A percentile compares a stretch with the other conserved stretches of the same genome.
phyloP scores from a whole-genome alignment of 1,140 invertebrate species.

The Ooceraea biroi region DNA sequence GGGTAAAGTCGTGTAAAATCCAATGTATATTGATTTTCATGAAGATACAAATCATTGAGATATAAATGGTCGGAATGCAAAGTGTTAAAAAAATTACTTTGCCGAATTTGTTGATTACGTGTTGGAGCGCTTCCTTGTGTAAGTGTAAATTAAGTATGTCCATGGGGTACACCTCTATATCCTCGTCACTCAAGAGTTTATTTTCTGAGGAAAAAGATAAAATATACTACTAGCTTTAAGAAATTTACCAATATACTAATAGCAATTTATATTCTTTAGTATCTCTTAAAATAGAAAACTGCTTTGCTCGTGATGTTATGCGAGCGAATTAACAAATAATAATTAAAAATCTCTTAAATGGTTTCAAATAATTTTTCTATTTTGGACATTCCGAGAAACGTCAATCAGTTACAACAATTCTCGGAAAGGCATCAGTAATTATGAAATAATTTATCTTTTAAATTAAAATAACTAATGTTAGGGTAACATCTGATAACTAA shows the following conservation, averaged over 20 bases:
- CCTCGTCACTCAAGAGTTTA: slow-evolving; percentile 86
- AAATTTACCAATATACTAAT: not conserved
- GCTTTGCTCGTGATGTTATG: not conserved
- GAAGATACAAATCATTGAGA: not conserved
- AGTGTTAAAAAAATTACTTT: slow-evolving; percentile 84
- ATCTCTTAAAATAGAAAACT: not conserved
- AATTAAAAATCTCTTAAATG: too few relatives aligned
- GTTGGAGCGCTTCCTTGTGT: slow-evolving; percentile 89
- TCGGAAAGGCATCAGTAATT: too few relatives aligned
- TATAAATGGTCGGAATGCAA: not conserved
- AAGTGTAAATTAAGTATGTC: slow-evolving; percentile 89
- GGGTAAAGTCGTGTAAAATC: not conserved
- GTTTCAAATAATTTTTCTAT: too few relatives aligned
- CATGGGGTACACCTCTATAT: slow-evolving; percentile 91
- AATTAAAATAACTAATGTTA: too few relatives aligned
- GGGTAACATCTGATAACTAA: too few relatives aligned
- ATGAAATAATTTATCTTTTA: too few relatives aligned
- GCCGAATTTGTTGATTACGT: slow-evolving; percentile 91
- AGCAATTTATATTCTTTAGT: not conserved
- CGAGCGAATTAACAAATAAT: too few relatives aligned
- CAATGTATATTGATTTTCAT: not conserved
- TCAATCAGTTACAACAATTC: too few relatives aligned
- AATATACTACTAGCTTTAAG: too few relatives aligned
- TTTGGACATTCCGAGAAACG: too few relatives aligned
- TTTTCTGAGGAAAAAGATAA: slow-evolving; percentile 80